phyloP scores from a whole-genome alignment of 1,140 invertebrate genomes.

The Venustaconcha ellipsiformis region DNA sequence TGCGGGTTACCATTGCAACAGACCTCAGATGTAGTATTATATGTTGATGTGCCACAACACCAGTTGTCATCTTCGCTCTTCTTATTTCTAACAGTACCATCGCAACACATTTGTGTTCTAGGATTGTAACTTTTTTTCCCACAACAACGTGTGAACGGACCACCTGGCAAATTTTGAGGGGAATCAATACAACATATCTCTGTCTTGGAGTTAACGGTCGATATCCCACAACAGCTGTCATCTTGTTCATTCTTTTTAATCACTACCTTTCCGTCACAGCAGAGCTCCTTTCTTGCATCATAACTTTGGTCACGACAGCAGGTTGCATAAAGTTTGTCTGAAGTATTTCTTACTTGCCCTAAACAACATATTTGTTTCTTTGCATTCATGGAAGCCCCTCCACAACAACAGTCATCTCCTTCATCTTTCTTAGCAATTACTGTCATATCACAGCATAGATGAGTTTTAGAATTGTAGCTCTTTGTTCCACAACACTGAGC shows the following conservation, averaged over 20 bases:
- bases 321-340: constrained; percentile 14
- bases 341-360: constrained; percentile 3
- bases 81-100: constrained; percentile 17
- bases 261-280: constrained; percentile 14
- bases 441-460: constrained; percentile 17
- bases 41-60: constrained; percentile 26
- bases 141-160: constrained; percentile 24
- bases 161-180: constrained; percentile 20
- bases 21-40: constrained; percentile 19
- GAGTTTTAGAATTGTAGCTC: constrained; percentile 23
- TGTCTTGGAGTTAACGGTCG: constrained; percentile 17
- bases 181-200: constrained; percentile 30
- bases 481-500: constrained; percentile 18
- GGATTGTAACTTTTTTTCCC: constrained; percentile 26
- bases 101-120: constrained; percentile 21
- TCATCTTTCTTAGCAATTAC: background rate
- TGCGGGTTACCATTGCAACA: constrained; percentile 22
- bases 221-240: constrained; percentile 25
- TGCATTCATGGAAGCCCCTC: constrained; percentile 3
- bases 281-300: constrained; percentile 18
- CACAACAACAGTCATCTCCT: constrained; percentile 12
- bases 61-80: constrained; percentile 24
- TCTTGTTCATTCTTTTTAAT: constrained; percentile 19
- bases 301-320: constrained; percentile 29
- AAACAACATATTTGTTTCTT: constrained; percentile 8